Evolutionary conservation across 2,113 vertebrate genomes (phyloP), one percentile per base, ranked within the genome.

Genomic region (Herpetotheres cachinnans): DNA sequence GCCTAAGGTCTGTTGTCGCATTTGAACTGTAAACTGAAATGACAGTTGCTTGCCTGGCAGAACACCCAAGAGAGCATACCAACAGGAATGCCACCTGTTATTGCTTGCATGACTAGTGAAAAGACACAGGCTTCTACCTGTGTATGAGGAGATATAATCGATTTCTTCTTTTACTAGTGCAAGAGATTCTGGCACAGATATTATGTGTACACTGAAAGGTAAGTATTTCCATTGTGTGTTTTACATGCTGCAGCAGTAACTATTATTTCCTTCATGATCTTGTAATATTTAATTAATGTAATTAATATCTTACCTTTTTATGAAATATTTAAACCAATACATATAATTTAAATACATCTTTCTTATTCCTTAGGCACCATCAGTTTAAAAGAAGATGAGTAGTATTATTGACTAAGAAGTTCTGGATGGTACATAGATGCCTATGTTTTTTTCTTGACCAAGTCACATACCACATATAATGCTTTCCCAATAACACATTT

Each of bases 1-100:
- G 1, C 84, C 78, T 27, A 44, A 91, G 86, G 66, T 81, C 94
- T 89, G 73, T 82, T 78, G 72, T 87, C 78, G 56, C 50, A 84
- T 63, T 94, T 95, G 95, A 90, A 87, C 85, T 90, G 90, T 91
- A 90, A 95, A 70, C 70, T 85, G 88, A 96, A 95, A 93, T 76
- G 90, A 88, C 85, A 93, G 87, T 61, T 0, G 0, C 24, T 61
- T 88, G 82, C 49, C 11, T 54, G 65, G 90, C 55, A 90, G 70
- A 94, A 46, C 62, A 69, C 91, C 70, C 95, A 34, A 16, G 90
- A 96, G 93, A 96, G 24, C 46, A 46, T 50, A 87, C 36, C 84
- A 82, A 80, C 81, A 93, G 34, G 58, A 80, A 13, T 62, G 79
- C 87, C 92, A 93, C 87, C 93, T 94, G 90, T 85, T 93, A 82